Base-by-base conservation (phyloP, 2,113 vertebrate species). In the Emydocephalus ijimae region DNA sequence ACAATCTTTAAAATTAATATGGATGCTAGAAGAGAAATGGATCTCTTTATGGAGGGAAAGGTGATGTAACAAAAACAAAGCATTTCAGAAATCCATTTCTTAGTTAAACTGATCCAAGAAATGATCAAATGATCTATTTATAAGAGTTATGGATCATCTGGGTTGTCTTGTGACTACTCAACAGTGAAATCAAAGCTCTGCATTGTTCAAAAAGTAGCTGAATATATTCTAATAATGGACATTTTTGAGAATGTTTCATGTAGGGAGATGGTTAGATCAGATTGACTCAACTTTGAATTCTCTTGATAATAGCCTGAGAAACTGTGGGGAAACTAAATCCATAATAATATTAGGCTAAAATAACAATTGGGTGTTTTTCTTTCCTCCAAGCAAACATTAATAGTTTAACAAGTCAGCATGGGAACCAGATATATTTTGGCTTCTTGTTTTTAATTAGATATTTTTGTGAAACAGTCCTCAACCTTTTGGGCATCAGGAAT, bases 61-160 rank as follows among this genome's bases (percentile, higher is more conserved):
- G 96, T 57, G 89, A 93, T 85, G 81, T 64, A 81, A 95, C 90
- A 94, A 94, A 95, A 56, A 39, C 54, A 55, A 55, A 92, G 95
- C 91, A 93, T 91, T 91, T 94, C 94, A 95, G 93, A 88, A 95
- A 90, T 87, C 89, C 85, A 95, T 93, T 55, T 69, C 89, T 96
- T 92, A 90, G 94, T 90, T 94, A 93, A 96, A 92, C 59, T 90
- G 59, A 93, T 94, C 93, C 96, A 97, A 96, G 92, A 97, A 96
- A 96, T 95, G 59, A 0, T 95, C 95, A 92, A 59, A 85, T 96
- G 96, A 97, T 92, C 97, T 93, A 97, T 96, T 96, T 90, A 59
- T 96, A 87, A 90, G 90, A 0, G 34, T 85, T 94, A 95, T 96
- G 91, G 93, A 94, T 95, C 94, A 96, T 95, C 93, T 81, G 91